Conservation (phyloP, 2,113 vertebrate genomes). For the Platysternon megacephalum region DNA sequence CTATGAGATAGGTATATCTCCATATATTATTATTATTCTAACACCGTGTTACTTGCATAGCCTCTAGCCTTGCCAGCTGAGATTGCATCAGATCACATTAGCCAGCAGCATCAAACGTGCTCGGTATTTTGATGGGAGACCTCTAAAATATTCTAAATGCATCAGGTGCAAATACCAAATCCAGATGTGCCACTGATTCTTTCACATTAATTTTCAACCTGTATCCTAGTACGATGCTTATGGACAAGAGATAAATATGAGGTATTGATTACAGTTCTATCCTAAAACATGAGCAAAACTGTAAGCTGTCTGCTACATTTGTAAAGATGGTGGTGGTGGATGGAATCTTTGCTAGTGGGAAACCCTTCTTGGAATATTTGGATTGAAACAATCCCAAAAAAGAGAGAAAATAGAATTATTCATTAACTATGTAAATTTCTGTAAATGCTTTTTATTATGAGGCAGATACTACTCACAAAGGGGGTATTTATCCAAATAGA, state of each 20-base stretch:
- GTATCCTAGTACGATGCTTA: not conserved
- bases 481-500: not conserved
- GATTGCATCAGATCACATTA: not conserved
- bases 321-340: not conserved
- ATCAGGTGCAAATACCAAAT: not conserved
- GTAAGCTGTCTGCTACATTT: accelerated
- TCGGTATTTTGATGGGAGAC: not conserved
- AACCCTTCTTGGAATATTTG: not conserved
- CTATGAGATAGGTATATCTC: too few species aligned
- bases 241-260: not conserved
- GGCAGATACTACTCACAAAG: not conserved
- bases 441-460: not conserved
- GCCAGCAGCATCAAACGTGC: not conserved
- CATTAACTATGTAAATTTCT: not conserved
- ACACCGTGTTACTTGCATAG: not conserved
- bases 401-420: not conserved
- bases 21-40: too few species aligned
- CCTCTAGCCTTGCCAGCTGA: not conserved
- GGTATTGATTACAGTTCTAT: not conserved
- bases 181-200: not conserved
- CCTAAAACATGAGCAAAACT: not conserved
- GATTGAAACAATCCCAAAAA: not conserved
- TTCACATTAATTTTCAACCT: not conserved
- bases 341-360: not conserved
- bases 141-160: not conserved